Evolutionary conservation across 2,113 vertebrate genomes (phyloP), one percentile per base, ranked within the genome.

Genomic region (Chaetodon auriga): DNA sequence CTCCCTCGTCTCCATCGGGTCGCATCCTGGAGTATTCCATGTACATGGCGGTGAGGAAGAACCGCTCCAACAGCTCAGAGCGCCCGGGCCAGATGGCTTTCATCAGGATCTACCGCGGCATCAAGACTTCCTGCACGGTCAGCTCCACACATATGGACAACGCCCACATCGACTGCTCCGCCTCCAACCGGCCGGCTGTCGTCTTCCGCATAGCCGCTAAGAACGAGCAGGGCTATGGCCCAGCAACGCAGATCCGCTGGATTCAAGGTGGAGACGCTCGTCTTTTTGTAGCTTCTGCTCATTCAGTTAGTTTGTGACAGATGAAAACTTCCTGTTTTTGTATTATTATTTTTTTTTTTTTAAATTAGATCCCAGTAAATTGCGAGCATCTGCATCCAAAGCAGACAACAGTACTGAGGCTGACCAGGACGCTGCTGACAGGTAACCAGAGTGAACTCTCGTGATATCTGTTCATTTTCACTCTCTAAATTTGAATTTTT

Each of bases 151-250:
- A 99, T 68, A 95, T 99, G 75, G 96, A 96, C 57, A 98, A 97
- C 1, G 98, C 98, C 0, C 97, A 99, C 2, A 96, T 99, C 0
- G 98, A 99, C 94, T 96, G 95, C 91, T 97, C 96, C 0, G 96
- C 97, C 63, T 88, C 91, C 36, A 93, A 91, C 87, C 94, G 97
- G 5, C 98, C 98, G 0, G 98, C 98, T 5, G 95, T 99, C 0
- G 97, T 99, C 73, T 99, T 99, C 94, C 95, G 98, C 80, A 99
- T 99, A 68, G 99, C 98, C 0, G 98, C 98, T 7, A 99, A 99
- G 93, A 99, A 99, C 0, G 98, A 99, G 84, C 96, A 98, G 53
- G 98, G 98, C 61, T 99, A 99, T 0, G 98, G 98, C 71, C 98
- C 98, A 0, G 98, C 98, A 3, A 99, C 98, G 0, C 98, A 99